Evolutionary conservation across 2,113 vertebrate genomes (phyloP).

Genomic region (Varanus salvator): DNA sequence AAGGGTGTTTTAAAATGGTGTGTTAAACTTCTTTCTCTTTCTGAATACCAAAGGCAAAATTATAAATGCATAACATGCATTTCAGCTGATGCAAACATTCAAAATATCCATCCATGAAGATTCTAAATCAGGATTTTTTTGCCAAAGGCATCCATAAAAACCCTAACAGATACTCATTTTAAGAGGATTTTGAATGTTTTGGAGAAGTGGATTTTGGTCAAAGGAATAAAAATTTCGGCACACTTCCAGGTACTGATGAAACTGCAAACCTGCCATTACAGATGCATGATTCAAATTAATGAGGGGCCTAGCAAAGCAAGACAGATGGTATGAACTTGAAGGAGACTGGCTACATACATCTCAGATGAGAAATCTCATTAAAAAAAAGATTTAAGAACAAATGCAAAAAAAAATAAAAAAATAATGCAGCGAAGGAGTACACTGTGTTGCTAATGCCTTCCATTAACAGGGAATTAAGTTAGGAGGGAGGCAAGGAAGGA

Average conservation of each 20-base stretch:
- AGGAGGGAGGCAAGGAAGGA: not conserved
- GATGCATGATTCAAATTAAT: conserved; percentile 26
- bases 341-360: not conserved
- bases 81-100: not conserved
- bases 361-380: conserved; percentile 19
- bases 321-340: conserved; percentile 15
- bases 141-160: not conserved
- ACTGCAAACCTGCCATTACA: conserved; percentile 8
- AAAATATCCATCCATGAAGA: not conserved
- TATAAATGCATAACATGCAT: not conserved
- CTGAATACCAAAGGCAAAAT: not conserved
- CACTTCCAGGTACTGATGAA: conserved; percentile 33
- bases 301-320: conserved; percentile 13
- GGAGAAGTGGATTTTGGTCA: conserved; percentile 30
- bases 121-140: not conserved
- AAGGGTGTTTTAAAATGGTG: no score
- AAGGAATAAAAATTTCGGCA: conserved; percentile 2
- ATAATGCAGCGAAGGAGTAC: not conserved
- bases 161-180: not conserved
- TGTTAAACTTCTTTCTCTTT: no score
- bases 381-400: conserved; percentile 17
- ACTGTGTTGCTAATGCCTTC: not conserved
- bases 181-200: conserved; percentile 41
- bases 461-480: not conserved
- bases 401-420: not conserved